Conservation (phyloP, 2,113 vertebrate genomes). For the Gallinago paraguaiae region DNA sequence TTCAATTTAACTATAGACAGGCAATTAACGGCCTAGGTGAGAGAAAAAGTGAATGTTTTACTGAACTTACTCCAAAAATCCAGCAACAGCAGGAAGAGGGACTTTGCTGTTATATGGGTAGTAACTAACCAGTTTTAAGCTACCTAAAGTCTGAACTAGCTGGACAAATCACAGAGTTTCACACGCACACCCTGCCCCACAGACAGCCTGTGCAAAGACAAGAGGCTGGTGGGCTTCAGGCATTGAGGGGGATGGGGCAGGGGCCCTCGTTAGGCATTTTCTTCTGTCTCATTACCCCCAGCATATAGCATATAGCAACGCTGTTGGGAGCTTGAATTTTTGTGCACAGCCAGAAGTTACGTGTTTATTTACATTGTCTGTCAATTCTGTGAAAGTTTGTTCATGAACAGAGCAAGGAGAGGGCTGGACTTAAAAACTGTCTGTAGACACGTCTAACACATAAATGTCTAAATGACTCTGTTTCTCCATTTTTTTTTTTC, state of each 20-base stretch:
- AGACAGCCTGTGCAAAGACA: neutral
- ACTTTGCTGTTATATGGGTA: neutral
- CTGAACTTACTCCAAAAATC: neutral
- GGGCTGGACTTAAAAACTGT: neutral
- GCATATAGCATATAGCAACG: accelerated
- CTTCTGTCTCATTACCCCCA: neutral
- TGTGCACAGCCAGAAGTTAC: neutral
- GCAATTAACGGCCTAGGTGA: conserved; percentile 13
- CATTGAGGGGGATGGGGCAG: neutral
- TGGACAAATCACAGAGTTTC: neutral
- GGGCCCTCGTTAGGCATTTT: accelerated
- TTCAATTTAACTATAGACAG: conserved; percentile 11
- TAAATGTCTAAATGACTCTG: neutral
- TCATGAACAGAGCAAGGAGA: neutral
- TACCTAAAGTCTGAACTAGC: neutral
- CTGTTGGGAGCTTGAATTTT: neutral
- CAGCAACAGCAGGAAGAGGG: neutral
- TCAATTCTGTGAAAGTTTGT: neutral
- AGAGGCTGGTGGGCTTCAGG: neutral
- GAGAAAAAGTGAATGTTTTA: conserved; percentile 16
- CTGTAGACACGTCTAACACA: neutral
- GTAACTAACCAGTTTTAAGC: neutral
- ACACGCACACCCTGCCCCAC: accelerated
- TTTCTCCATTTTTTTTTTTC: neutral
- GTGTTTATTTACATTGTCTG: neutral